These are phyloP conservation scores for Triplophysa siluroides DNA, from an alignment of 2,113 vertebrate species.

Conservation along the genomic window DNA sequence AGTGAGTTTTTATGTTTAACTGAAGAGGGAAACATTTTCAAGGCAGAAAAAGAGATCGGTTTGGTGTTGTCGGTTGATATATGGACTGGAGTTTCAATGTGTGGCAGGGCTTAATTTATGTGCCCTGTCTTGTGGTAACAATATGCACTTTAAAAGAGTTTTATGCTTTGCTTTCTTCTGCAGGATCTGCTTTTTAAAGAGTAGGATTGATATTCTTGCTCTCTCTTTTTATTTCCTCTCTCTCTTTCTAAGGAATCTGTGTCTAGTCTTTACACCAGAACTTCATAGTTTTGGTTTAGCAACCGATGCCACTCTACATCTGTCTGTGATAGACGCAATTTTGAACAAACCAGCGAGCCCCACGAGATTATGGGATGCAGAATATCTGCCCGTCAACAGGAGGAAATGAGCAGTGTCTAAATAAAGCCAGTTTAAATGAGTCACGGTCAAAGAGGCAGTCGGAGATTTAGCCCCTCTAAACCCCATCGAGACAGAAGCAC, in stretches of 20 bases:
- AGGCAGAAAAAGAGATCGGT: background rate
- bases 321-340: slow-evolving; percentile 9
- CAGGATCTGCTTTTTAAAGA: slow-evolving; percentile 1
- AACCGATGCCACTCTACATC: slow-evolving; percentile 17
- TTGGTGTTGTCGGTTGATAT: slow-evolving; percentile 31
- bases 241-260: background rate
- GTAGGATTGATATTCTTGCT: background rate
- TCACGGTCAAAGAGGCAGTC: background rate
- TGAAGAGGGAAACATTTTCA: slow-evolving; percentile 39
- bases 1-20: slow-evolving; percentile 33
- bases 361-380: slow-evolving; percentile 41
- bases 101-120: slow-evolving; percentile 30
- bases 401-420: slow-evolving; percentile 54
- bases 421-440: slow-evolving; percentile 49
- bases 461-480: slow-evolving; percentile 12
- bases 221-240: background rate
- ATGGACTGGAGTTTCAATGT: slow-evolving; percentile 10
- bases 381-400: slow-evolving; percentile 25
- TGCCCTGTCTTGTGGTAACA: slow-evolving; percentile 12
- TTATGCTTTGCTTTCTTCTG: slow-evolving; percentile 1
- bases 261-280: background rate
- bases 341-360: slow-evolving; percentile 31
- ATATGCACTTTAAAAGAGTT: slow-evolving; percentile 9
- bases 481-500: slow-evolving; percentile 39
- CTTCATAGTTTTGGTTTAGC: slow-evolving; percentile 18